Evolutionary conservation across 2,797 vertebrate genomes (phyloP).

Genomic region (Schizopygopsis pylzovi): DNA sequence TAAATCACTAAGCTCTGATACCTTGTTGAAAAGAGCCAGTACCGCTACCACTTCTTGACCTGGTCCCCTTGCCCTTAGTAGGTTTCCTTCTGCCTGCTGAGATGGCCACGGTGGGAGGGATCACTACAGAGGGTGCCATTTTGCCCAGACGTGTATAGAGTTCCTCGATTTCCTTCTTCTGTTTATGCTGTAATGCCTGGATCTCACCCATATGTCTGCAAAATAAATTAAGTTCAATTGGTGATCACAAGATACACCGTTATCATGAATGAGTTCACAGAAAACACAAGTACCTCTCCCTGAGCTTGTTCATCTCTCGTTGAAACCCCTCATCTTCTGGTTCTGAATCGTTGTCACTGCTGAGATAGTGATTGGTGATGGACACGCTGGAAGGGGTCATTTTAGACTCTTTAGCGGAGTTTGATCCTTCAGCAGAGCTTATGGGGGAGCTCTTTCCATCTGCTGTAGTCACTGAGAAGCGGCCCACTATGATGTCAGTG

Average conservation of each 20-base stretch:
- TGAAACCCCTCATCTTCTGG: slow-evolving; percentile 90
- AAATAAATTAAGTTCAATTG: background rate
- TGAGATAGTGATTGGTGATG: slow-evolving; percentile 81
- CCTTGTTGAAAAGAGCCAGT: slow-evolving; percentile 77
- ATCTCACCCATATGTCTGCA: slow-evolving; percentile 92
- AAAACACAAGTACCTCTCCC: slow-evolving; percentile 85
- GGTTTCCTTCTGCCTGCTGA: slow-evolving; percentile 86
- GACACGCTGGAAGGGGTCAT: slow-evolving; percentile 74
- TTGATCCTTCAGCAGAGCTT: slow-evolving; percentile 64
- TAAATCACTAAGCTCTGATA: slow-evolving; percentile 19
- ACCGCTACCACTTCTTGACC: slow-evolving; percentile 84
- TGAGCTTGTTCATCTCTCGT: slow-evolving; percentile 86
- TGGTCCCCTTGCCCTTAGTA: slow-evolving; percentile 88
- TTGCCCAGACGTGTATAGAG: slow-evolving; percentile 88
- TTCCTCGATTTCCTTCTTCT: slow-evolving; percentile 92
- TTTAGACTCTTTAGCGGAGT: slow-evolving; percentile 68
- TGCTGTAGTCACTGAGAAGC: slow-evolving; percentile 81
- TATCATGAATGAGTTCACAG: background rate
- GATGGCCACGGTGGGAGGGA: slow-evolving; percentile 86
- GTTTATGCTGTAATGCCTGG: slow-evolving; percentile 88
- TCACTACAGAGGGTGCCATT: slow-evolving; percentile 80
- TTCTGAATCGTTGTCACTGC: slow-evolving; percentile 93
- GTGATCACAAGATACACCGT: background rate
- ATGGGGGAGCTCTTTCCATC: slow-evolving; percentile 55
- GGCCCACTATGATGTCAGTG: slow-evolving; percentile 81